Evolutionary conservation across 2,888 invertebrate genomes (phyloP).

Genomic region (Dascillus cervinus): DNA sequence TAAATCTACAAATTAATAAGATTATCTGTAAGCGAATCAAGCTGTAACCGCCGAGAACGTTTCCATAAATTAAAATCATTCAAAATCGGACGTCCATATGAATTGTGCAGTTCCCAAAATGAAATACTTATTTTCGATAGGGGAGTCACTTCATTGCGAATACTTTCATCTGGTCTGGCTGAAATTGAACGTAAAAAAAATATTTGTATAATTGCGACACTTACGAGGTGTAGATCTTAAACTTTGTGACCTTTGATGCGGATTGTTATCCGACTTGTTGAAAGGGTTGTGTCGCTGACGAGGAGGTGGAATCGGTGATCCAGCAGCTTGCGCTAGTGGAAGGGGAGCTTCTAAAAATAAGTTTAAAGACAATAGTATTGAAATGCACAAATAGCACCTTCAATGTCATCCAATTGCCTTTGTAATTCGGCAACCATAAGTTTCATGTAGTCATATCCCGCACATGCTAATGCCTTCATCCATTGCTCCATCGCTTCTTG

Average conservation of each 20-base stretch:
- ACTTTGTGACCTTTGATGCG: constrained; percentile 48
- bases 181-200: too few species aligned
- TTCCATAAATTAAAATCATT: constrained; percentile 63
- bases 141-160: constrained; percentile 10
- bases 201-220: constrained; percentile 1
- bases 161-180: constrained; percentile 23
- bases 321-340: constrained; percentile 39
- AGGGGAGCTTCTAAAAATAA: constrained; percentile 37
- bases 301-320: constrained; percentile 67
- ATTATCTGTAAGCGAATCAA: too few species aligned
- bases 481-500: constrained; percentile 88
- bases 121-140: constrained; percentile 41
- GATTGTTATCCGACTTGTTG: constrained; percentile 49
- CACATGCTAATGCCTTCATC: constrained; percentile 93
- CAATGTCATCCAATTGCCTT: constrained; percentile 80
- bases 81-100: constrained; percentile 60
- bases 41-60: constrained; percentile 44
- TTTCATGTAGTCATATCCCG: constrained; percentile 94
- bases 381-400: constrained; percentile 55
- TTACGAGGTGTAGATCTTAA: constrained; percentile 46
- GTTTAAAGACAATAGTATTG: too few species aligned
- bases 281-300: constrained; percentile 78
- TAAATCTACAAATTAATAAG: too few species aligned
- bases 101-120: constrained; percentile 63
- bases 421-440: constrained; percentile 90